A percentile compares a stretch with the other conserved stretches of the same genome.
These are phyloP conservation scores for Aphelenchoides avenae DNA, from an alignment of 1,140 invertebrate genomes.

Conservation along the genomic window DNA sequence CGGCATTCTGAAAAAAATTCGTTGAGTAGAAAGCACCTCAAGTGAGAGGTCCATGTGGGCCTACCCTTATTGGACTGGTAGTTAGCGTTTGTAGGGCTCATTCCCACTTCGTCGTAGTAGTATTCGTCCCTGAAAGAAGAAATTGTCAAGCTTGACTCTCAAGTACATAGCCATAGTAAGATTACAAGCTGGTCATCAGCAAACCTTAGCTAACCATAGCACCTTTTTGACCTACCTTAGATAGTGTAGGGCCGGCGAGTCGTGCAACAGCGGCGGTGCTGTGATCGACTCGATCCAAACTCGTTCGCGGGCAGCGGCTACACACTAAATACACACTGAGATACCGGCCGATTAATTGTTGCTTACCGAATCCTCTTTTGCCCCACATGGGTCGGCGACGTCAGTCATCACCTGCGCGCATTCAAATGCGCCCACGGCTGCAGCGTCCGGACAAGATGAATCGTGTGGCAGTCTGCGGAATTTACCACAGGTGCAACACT, in stretches of 20 bases:
- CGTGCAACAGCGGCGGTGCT: slow-evolving; percentile 57
- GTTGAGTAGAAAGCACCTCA: not conserved
- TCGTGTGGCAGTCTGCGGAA: slow-evolving; percentile 58
- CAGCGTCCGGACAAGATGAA: slow-evolving; percentile 5
- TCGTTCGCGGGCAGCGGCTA: slow-evolving; percentile 35
- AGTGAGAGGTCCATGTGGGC: slow-evolving; percentile 15
- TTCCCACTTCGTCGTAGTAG: slow-evolving; percentile 61
- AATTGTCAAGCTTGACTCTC: too few species aligned
- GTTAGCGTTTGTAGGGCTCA: slow-evolving; percentile 54
- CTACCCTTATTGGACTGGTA: slow-evolving; percentile 16
- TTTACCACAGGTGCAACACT: slow-evolving; percentile 59
- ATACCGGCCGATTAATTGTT: not conserved
- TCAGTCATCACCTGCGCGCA: slow-evolving; percentile 17
- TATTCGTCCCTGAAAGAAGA: slow-evolving; percentile 45
- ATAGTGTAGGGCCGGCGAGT: slow-evolving; percentile 61
- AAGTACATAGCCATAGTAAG: too few species aligned
- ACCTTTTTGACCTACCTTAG: slow-evolving; percentile 38
- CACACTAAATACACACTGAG: slow-evolving; percentile 25
- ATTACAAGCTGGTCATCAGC: too few species aligned
- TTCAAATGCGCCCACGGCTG: slow-evolving; percentile 15
- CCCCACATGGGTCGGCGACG: slow-evolving; percentile 23
- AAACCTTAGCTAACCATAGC: too few species aligned
- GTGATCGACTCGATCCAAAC: slow-evolving; percentile 55
- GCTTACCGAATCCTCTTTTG: slow-evolving; percentile 55
- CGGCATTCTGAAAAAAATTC: slow-evolving; percentile 22